Evolutionary conservation across 2,113 vertebrate species (phyloP).

Genomic region (Tragulus kanchil): DNA sequence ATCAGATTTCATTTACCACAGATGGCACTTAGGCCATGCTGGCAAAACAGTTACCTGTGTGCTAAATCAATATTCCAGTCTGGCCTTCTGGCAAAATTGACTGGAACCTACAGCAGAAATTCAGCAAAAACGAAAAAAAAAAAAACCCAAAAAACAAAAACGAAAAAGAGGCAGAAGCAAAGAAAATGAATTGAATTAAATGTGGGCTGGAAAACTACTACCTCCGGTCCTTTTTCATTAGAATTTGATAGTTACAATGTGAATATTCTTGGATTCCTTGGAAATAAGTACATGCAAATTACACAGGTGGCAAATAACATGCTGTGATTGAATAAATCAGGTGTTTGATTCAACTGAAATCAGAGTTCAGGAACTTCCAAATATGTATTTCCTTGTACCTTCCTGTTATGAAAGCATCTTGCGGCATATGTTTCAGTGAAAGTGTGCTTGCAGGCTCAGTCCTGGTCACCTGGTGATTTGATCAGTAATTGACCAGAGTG

Average conservation of each 20-base stretch:
- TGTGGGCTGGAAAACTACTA: no score
- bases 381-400: neutral
- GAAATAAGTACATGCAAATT: neutral
- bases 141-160: no score
- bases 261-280: neutral
- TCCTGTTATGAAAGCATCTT: neutral
- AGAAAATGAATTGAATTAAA: no score
- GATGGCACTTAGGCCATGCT: conserved; percentile 15
- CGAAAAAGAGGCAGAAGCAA: no score
- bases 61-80: neutral
- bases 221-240: no score
- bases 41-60: neutral
- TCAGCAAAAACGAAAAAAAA: neutral
- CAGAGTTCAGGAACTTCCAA: conserved; percentile 1
- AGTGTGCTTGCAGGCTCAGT: neutral
- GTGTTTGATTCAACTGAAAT: neutral
- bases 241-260: neutral
- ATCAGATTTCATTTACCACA: conserved; percentile 40
- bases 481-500: conserved; percentile 3
- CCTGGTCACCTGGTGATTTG: neutral
- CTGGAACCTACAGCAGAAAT: neutral
- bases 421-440: neutral
- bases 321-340: neutral
- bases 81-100: conserved; percentile 22
- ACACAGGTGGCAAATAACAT: neutral